Base-by-base conservation (phyloP, 2,888 invertebrate genomes). In the Diadromus collaris region DNA sequence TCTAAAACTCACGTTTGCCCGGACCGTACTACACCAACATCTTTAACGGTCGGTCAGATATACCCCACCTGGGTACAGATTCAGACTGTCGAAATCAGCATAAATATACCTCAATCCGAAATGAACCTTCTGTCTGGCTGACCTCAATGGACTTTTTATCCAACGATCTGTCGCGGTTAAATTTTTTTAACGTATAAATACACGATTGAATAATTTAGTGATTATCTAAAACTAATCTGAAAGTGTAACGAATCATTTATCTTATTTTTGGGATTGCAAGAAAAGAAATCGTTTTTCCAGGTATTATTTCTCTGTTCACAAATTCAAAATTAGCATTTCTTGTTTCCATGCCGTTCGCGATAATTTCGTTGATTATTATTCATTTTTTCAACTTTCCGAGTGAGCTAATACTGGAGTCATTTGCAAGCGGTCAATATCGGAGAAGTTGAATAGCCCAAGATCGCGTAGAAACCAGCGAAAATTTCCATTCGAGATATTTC, bases 401-500 rank as follows among this genome's bases (percentile, higher is more conserved):
- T 16, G 5, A 2, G 5, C 38, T 13, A 41, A 41, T 41, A 5
- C 4, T 7, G 9, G 34, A 32, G 2, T 34, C 34, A 34, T 10
- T 34, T 34, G 1, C 34, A 34, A 34, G 3, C 10, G 34, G 34
- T 24, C 60, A 60, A 60, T 60, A 38, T 38, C 9, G 21, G 34
- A 21, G 38, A 16, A 41, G 13, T 24, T 16, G 5, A n/a, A 27
- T n/a, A 16, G 13, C 16, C 41, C 38, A 38, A 38, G 5, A 51
- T 21, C 21, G 29, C 41, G 27, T 63, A n/a, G 51, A 63, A 68
- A 58, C 54, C 13, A 2, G 41, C 21, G 29, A 9, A 34, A 48
- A n/a, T 60, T 24, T 16, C 46, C 54, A 44, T 19, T 51, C 60
- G 27, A 34, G 68, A n/a, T 51, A 51, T 27, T 48, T 38, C 38